These are phyloP conservation scores for Hemicentrotus pulcherrimus DNA, from an alignment of 35 echinoderm and acorn worm genomes.

Conservation along the genomic window DNA sequence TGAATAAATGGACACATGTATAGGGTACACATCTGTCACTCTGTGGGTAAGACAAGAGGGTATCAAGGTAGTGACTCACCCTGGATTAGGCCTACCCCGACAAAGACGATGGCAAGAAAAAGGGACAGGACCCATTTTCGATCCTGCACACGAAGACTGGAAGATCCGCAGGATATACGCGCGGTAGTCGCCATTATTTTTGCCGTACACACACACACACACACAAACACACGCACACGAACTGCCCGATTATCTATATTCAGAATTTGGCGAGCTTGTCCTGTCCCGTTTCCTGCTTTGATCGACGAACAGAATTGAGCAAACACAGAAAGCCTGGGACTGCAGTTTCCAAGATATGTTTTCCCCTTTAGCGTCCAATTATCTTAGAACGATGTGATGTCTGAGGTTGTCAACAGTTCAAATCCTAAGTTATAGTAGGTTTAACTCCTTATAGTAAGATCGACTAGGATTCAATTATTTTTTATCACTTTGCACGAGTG, in stretches of 20 bases:
- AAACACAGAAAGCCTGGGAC: not conserved
- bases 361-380: not conserved
- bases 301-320: not conserved
- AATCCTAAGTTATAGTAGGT: too few species aligned
- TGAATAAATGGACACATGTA: too few species aligned
- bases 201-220: not conserved
- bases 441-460: too few species aligned
- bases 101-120: too few species aligned
- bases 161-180: not conserved
- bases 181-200: not conserved
- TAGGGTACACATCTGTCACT: too few species aligned
- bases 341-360: not conserved
- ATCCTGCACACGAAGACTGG: too few species aligned
- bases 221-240: not conserved
- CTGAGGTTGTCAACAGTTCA: not conserved
- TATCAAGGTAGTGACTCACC: too few species aligned
- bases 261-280: not conserved
- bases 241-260: not conserved
- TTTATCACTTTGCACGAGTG: not conserved
- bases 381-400: not conserved
- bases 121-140: too few species aligned
- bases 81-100: too few species aligned
- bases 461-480: too few species aligned
- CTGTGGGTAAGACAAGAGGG: too few species aligned
- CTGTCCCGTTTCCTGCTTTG: not conserved